Conservation (phyloP, 1,140 invertebrate species). For the Pararge aegeria region DNA sequence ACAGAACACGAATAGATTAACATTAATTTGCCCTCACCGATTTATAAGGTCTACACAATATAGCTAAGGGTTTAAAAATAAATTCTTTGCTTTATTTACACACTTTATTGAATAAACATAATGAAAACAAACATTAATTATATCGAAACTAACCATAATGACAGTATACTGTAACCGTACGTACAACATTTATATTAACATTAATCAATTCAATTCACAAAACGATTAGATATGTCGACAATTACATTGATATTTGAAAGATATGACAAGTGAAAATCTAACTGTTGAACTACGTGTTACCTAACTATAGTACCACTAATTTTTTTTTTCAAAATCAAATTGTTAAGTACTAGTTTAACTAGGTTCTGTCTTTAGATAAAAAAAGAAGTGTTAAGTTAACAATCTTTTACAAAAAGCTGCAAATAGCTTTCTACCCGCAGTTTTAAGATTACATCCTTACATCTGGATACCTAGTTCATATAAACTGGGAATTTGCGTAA, state of each 20-base stretch:
- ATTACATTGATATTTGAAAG: constrained; percentile 74
- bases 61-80: constrained; percentile 12
- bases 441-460: too few species aligned
- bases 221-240: constrained; percentile 77
- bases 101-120: constrained; percentile 79
- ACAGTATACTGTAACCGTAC: constrained; percentile 77
- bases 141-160: constrained; percentile 71
- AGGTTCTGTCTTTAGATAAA: constrained; percentile 16
- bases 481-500: too few species aligned
- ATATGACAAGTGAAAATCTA: constrained; percentile 56
- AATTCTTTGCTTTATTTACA: constrained; percentile 60
- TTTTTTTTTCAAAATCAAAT: constrained; percentile 24
- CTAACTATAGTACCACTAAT: constrained; percentile 30
- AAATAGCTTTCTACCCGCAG: too few species aligned
- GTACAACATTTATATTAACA: constrained; percentile 78
- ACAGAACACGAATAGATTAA: too few species aligned
- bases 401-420: too few species aligned
- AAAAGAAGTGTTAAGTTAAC: neutral
- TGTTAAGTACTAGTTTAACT: constrained; percentile 19
- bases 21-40: too few species aligned
- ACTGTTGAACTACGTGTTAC: constrained; percentile 30
- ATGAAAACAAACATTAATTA: constrained; percentile 76
- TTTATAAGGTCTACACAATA: too few species aligned
- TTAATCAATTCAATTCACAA: constrained; percentile 74
- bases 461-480: too few species aligned